These are phyloP conservation scores for Clunio marinus DNA, from an alignment of 2,888 invertebrate species.

Conservation along the genomic window DNA sequence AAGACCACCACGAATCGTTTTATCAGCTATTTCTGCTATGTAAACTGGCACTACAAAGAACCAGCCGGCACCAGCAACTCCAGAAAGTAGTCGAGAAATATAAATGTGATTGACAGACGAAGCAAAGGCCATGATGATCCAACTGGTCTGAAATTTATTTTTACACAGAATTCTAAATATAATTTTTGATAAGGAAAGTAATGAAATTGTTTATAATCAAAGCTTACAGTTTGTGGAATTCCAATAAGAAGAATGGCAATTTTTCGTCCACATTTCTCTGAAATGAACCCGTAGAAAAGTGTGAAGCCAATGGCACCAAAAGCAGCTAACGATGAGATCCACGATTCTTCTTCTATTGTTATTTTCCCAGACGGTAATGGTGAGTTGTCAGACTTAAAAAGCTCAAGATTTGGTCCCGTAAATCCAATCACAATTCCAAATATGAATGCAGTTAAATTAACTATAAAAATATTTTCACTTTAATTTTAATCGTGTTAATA, in stretches of 20 bases:
- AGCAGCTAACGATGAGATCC: constrained; percentile 13
- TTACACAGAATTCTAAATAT: too few species aligned
- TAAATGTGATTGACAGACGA: constrained; percentile 22
- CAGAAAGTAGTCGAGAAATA: constrained; percentile 25
- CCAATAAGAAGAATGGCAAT: constrained; percentile 21
- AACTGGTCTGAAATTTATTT: constrained; percentile 16
- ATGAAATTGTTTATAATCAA: background rate
- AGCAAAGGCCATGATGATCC: constrained; percentile 28
- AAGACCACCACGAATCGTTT: constrained; percentile 24
- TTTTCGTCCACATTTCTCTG: constrained; percentile 35
- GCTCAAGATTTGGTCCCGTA: constrained; percentile 16
- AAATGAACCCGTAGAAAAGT: constrained; percentile 21
- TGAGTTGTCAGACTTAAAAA: constrained; percentile 22
- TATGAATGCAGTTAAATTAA: constrained; percentile 33
- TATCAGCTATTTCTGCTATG: constrained; percentile 36
- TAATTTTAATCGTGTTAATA: too few species aligned
- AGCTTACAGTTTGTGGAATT: constrained; percentile 32
- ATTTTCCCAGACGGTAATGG: constrained; percentile 21
- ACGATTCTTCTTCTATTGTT: constrained; percentile 30
- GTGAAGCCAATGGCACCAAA: constrained; percentile 27
- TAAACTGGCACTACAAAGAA: constrained; percentile 34
- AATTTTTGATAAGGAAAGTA: too few species aligned
- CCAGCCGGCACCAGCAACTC: constrained; percentile 31
- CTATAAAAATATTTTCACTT: constrained; percentile 23
- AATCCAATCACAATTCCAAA: constrained; percentile 33